Conservation (phyloP, 2,888 invertebrate genomes). For the Caenorhabditis japonica region DNA sequence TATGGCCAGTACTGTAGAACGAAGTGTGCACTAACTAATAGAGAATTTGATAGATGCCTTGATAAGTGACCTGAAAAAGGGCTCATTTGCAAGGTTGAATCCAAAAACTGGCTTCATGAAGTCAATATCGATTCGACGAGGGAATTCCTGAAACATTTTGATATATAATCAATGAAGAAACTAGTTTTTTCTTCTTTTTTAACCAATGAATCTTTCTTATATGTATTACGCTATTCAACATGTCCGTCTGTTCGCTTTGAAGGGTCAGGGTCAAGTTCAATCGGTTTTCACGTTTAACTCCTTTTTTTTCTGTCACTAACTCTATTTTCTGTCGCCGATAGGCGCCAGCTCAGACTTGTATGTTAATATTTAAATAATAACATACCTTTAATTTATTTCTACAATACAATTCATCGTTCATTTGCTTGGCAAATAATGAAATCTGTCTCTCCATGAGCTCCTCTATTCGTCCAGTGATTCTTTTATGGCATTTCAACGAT, state of each 20-base stretch:
- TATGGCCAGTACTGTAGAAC: no score
- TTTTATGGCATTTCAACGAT: constrained; percentile 55
- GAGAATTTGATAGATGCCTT: constrained; percentile 60
- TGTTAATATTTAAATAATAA: neutral
- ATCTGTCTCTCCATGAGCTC: constrained; percentile 70
- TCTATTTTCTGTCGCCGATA: no score
- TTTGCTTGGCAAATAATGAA: constrained; percentile 52
- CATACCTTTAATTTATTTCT: constrained; percentile 60
- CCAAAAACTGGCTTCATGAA: constrained; percentile 39
- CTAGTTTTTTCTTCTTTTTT: no score
- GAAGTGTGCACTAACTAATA: constrained; percentile 48
- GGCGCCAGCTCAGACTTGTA: no score
- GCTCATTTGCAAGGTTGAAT: constrained; percentile 63
- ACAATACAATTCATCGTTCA: constrained; percentile 64
- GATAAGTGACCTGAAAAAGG: constrained; percentile 73
- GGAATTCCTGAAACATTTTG: constrained; percentile 63
- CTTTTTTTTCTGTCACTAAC: no score
- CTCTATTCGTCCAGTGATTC: constrained; percentile 67
- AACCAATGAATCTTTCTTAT: no score
- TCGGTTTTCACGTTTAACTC: no score
- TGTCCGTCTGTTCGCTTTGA: no score
- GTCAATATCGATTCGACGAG: constrained; percentile 59
- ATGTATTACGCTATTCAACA: no score
- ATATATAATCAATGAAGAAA: no score
- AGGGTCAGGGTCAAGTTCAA: no score